Base-by-base conservation (phyloP, 2,797 vertebrate species). In the Acanthornis magna region DNA sequence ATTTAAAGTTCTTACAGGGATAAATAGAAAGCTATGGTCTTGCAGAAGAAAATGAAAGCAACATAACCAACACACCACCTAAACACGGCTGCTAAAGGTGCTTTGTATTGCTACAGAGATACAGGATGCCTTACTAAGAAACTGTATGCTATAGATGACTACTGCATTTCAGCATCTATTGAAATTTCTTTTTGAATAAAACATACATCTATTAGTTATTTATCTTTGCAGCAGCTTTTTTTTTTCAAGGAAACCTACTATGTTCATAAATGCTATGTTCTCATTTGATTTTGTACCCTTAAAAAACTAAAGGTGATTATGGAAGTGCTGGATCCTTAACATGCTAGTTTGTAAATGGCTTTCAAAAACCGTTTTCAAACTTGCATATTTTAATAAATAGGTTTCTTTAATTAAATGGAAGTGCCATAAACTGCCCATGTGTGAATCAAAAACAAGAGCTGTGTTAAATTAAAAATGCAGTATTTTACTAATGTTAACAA, bases 401-500 rank as follows among this genome's bases (percentile, higher is more conserved):
- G 73, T 92, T 96, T 95, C 96, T 97, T 96, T 97, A 97, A 97
- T 97, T 97, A 97, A 97, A 88, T 96, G 65, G 58, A 97, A 97
- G 90, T 93, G 85, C 92, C 93, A 96, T 94, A 96, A 98, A 97
- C 88, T 97, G 91, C 79, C 96, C 95, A 94, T 78, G 94, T 92
- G 95, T 97, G 95, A 98, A 97, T 74, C 86, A 95, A 96, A 97
- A 97, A 62, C 92, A 96, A 74, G 66, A 96, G 94, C 73, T 93
- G 89, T 96, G 96, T 92, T 97, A 97, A 88, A 97, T 92, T 97
- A 97, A 84, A 97, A 97, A 96, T 91, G 94, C 72, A 80, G 89
- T 84, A 94, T 91, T 81, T 94, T 92, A 95, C 80, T 97, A 97
- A 97, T 97, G 95, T 85, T 97, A 98, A 98, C 97, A 98, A 97